Conservation (phyloP, 2,888 invertebrate species). For the Ferdinandea cuprea region DNA sequence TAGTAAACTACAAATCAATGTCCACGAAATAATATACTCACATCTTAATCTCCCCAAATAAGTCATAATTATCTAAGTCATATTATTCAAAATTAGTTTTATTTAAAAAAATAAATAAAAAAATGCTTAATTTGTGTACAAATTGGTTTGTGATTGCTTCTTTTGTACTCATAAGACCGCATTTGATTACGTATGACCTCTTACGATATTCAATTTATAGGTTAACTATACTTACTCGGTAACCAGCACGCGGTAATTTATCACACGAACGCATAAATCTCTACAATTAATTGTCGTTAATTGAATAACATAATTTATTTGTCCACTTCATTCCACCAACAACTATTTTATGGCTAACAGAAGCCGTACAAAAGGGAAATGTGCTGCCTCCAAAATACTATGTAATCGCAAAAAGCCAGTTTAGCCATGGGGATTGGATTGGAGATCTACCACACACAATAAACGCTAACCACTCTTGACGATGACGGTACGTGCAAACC, state of each 20-base stretch:
- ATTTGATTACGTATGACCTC: background rate
- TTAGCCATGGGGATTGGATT: conserved; percentile 5
- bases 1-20: too few species aligned
- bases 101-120: too few species aligned
- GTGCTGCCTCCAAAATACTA: background rate
- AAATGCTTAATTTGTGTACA: too few species aligned
- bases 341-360: too few species aligned
- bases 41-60: too few species aligned
- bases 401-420: conserved; percentile 32
- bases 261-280: background rate
- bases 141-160: too few species aligned
- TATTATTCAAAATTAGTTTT: too few species aligned
- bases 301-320: conserved; percentile 42
- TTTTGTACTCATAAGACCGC: background rate
- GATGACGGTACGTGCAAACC: background rate
- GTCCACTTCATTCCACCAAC: conserved; percentile 34
- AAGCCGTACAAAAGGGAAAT: background rate
- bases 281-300: conserved; percentile 41
- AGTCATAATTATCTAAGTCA: too few species aligned
- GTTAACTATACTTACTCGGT: background rate
- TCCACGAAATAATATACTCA: too few species aligned
- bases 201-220: conserved; percentile 15
- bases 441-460: background rate
- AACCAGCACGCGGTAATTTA: conserved; percentile 5
- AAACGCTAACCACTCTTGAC: background rate